Conservation (phyloP, 1,140 invertebrate species). For the Arion vulgaris region DNA sequence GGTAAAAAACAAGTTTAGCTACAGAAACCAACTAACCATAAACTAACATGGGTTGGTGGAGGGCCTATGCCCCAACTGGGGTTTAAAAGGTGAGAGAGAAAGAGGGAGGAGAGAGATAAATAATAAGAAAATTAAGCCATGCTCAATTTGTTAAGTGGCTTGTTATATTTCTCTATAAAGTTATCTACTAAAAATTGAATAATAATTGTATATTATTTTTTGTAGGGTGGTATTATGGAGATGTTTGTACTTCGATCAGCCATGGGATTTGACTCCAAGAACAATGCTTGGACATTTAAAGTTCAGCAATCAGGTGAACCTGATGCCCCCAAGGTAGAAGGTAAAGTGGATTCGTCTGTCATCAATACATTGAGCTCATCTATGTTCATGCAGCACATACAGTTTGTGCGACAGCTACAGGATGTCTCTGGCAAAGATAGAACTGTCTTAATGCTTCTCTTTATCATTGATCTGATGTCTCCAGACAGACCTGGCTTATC, state of each 20-base stretch:
- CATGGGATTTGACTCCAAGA: slow-evolving; percentile 88
- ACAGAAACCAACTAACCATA: no score
- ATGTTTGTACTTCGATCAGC: slow-evolving; percentile 93
- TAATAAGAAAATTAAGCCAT: no score
- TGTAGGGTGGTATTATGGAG: slow-evolving; percentile 85
- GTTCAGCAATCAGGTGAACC: slow-evolving; percentile 22
- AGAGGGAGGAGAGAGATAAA: no score
- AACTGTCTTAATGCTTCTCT: slow-evolving; percentile 89
- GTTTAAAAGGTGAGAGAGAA: no score
- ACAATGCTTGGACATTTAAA: slow-evolving; percentile 80
- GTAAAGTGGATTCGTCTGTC: slow-evolving; percentile 83
- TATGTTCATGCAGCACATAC: slow-evolving; percentile 62
- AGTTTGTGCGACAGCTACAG: slow-evolving; percentile 60
- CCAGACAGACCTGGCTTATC: slow-evolving; percentile 85
- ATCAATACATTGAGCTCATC: slow-evolving; percentile 72
- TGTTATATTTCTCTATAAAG: not conserved
- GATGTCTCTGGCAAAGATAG: slow-evolving; percentile 81
- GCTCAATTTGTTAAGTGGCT: no score
- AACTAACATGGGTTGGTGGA: no score
- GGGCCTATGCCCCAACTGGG: no score
- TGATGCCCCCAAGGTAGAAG: slow-evolving; percentile 30
- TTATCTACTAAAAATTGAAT: not conserved
- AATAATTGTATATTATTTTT: not conserved
- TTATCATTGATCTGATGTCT: slow-evolving; percentile 90
- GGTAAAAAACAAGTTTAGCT: no score